Evolutionary conservation across 2,888 invertebrate species (phyloP).

Genomic region (Lycocerus yunnanus): DNA sequence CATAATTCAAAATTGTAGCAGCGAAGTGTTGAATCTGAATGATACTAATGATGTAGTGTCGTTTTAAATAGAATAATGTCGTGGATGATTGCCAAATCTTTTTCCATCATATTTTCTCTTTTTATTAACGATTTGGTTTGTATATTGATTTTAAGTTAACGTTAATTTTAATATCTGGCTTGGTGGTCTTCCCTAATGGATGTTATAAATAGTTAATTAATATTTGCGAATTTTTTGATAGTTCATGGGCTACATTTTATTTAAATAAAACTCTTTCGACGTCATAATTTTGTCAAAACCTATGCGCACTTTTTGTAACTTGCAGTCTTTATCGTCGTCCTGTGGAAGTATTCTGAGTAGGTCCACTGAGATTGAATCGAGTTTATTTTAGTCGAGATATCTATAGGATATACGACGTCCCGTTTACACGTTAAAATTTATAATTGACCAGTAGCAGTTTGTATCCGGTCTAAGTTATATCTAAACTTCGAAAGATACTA

Average conservation of each 20-base stretch:
- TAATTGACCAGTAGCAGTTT: constrained; percentile 29
- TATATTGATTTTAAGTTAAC: not conserved
- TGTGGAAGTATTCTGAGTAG: not conserved
- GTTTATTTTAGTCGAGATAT: constrained; percentile 23
- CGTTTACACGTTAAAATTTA: constrained; percentile 23
- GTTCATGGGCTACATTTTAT: not conserved
- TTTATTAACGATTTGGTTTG: not conserved
- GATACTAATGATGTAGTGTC: constrained; percentile 11
- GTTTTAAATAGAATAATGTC: constrained; percentile 24
- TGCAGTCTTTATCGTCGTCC: not conserved
- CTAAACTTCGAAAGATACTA: not conserved
- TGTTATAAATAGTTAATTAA: not conserved
- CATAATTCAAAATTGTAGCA: not conserved
- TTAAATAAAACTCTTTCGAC: not conserved
- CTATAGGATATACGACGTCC: constrained; percentile 20
- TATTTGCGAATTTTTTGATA: not conserved
- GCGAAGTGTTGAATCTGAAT: not conserved
- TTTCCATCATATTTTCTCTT: not conserved
- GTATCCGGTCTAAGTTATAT: constrained; percentile 21
- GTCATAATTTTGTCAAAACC: not conserved
- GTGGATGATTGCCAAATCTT: constrained; percentile 17
- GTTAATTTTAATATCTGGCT: not conserved
- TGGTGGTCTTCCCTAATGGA: not conserved
- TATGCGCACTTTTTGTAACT: not conserved
- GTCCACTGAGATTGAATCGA: constrained; percentile 4